phyloP scores from a whole-genome alignment of 1,140 invertebrate species.

The Metaphire vulgaris region DNA sequence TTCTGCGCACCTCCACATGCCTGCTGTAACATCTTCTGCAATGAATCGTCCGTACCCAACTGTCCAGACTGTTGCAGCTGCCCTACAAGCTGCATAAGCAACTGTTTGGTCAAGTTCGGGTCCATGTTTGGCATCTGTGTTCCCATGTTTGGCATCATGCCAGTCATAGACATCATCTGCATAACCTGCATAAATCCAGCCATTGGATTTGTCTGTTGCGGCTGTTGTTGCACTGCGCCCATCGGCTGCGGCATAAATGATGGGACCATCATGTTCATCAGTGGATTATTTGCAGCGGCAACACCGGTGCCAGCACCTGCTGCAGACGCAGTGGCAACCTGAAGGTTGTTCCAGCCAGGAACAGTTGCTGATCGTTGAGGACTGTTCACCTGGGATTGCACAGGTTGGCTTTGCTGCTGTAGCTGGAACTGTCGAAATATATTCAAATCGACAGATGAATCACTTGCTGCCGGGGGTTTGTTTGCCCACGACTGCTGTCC shows the following conservation, averaged over 20 bases:
- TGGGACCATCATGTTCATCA: not conserved
- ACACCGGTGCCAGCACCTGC: not conserved
- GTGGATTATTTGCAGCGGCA: not conserved
- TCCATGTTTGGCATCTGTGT: not conserved
- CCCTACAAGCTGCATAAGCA: not conserved
- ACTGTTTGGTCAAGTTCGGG: not conserved
- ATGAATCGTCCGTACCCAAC: not conserved
- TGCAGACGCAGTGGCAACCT: not conserved
- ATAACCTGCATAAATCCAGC: not conserved
- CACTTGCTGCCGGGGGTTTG: too few relatives aligned
- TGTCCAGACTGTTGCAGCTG: not conserved
- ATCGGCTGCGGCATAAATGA: not conserved
- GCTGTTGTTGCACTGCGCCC: not conserved
- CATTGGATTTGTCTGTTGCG: not conserved
- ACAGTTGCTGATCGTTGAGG: not conserved
- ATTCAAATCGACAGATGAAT: not conserved
- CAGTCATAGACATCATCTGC: not conserved
- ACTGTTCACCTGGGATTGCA: not conserved
- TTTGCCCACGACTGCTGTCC: not conserved
- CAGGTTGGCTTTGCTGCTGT: not conserved
- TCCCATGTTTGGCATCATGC: not conserved
- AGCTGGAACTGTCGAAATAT: not conserved
- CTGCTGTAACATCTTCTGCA: not conserved
- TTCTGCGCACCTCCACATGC: too few relatives aligned
- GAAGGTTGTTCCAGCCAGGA: not conserved